Percentiles rank a stretch among this genome's conserved stretches.
phyloP scores from a whole-genome alignment of 2,888 invertebrate genomes.

The Horisme vitalbata region DNA sequence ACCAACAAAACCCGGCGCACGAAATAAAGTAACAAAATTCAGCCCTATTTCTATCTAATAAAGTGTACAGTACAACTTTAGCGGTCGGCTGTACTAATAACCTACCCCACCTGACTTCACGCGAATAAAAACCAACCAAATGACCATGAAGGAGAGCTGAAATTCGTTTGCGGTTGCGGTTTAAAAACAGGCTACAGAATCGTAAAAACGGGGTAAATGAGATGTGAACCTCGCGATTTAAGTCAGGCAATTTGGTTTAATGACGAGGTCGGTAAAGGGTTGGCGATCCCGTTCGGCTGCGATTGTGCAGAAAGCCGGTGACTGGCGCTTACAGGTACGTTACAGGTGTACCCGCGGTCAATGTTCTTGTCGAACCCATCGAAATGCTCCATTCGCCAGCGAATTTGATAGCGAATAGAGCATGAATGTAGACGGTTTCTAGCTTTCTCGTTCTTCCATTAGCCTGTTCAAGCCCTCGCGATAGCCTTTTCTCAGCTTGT shows the following conservation, averaged over 20 bases:
- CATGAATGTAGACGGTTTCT: too few relatives aligned
- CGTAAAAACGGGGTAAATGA: slow-evolving; percentile 66
- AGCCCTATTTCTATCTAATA: slow-evolving; percentile 14
- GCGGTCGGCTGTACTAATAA: slow-evolving; percentile 21
- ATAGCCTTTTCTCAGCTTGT: too few relatives aligned
- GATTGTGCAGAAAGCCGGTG: slow-evolving; percentile 3
- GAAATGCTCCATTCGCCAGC: too few relatives aligned
- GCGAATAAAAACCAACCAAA: slow-evolving; percentile 9
- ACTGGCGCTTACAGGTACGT: too few relatives aligned
- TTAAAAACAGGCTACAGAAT: slow-evolving; percentile 43
- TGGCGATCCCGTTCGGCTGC: slow-evolving; percentile 19
- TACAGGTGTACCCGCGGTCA: too few relatives aligned
- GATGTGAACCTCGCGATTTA: slow-evolving; percentile 67
- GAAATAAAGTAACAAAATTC: slow-evolving; percentile 15
- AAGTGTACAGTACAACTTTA: slow-evolving; percentile 14
- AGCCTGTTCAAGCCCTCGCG: too few relatives aligned
- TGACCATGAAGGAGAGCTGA: slow-evolving; percentile 1
- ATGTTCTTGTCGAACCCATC: too few relatives aligned
- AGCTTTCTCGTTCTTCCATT: too few relatives aligned
- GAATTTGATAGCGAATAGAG: too few relatives aligned
- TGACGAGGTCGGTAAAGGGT: slow-evolving; percentile 42
- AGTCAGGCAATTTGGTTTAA: slow-evolving; percentile 63
- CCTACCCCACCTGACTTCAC: slow-evolving; percentile 13
- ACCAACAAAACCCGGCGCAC: slow-evolving; percentile 9
- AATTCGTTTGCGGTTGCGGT: slow-evolving; percentile 15